Base-by-base conservation (phyloP, 2,797 vertebrate genomes). In the Myiothlypis chrysogaster region DNA sequence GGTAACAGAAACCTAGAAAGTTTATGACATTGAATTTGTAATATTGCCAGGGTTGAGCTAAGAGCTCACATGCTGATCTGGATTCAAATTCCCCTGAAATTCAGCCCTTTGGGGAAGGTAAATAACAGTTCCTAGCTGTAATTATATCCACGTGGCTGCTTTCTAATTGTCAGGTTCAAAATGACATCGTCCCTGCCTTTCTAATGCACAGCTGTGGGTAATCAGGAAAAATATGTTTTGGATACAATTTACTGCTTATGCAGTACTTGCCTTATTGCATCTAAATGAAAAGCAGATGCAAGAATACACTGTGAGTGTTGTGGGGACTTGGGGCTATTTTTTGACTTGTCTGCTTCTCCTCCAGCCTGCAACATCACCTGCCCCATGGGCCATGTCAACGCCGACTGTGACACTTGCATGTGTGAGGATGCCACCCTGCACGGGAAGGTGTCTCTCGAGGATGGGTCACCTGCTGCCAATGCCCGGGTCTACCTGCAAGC, bases 331-430 rank as follows among this genome's bases (percentile, higher is more conserved):
- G 23, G 37, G 65, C 34, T 76, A 34, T 20, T 78, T 79, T 86
- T 56, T 95, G 79, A 96, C 50, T 30, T 13, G 8, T 20, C 4
- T 78, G 27, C 65, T 57, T 87, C 56, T 84, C 73, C 52, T 71
- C 56, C 83, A 99, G 99, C 94, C 49, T 99, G 99, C 97, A 96
- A 97, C 81, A 90, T 99, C 89, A 97, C 97, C 63, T 99, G 99
- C 91, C 63, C 96, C 91, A 98, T 98, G 98, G 99, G 99, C 41
- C 98, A 30, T 5, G 98, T 97, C 49, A 99, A 99, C 1, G 98
- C 98, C 0, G 99, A 99, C 81, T 99, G 99, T 17, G 98, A 98
- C 0, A 84, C 98, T 15, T 99, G 99, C 96, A 98, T 98, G 98
- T 99, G 99, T 52, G 97, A 99, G 95, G 98, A 99, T 3, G 98